phyloP scores from a whole-genome alignment of 2,888 invertebrate species.

The Eudasyphora cyanicolor region DNA sequence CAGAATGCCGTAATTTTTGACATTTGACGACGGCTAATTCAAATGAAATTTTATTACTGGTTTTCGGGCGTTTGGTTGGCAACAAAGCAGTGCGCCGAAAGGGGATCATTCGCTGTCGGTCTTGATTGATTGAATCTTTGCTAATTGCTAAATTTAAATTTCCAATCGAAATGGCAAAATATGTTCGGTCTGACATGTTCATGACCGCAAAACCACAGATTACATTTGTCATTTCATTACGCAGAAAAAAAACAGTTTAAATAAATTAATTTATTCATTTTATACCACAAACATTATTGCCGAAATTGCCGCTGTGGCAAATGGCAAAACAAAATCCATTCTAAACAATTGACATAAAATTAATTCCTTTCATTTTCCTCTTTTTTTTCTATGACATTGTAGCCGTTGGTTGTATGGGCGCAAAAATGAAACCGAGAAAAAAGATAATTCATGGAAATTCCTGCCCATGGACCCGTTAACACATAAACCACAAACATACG shows the following conservation, averaged over 20 bases:
- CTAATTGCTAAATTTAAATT: constrained; percentile 13
- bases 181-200: background rate
- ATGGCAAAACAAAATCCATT: constrained; percentile 35
- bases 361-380: constrained; percentile 1
- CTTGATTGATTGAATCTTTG: background rate
- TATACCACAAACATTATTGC: constrained; percentile 31
- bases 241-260: constrained; percentile 1
- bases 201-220: constrained; percentile 21
- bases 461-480: constrained; percentile 36
- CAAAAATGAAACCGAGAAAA: constrained; percentile 11
- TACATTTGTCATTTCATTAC: constrained; percentile 28
- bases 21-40: too few relatives aligned
- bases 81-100: too few relatives aligned
- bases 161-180: background rate
- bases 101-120: background rate
- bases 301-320: constrained; percentile 3
- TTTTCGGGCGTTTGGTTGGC: too few relatives aligned
- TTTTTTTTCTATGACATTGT: background rate
- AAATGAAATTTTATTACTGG: too few relatives aligned
- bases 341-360: constrained; percentile 44
- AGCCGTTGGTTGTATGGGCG: too few relatives aligned
- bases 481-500: constrained; percentile 33
- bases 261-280: constrained; percentile 37
- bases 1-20: too few relatives aligned
- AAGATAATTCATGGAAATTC: constrained; percentile 28